phyloP scores from a whole-genome alignment of 2,888 invertebrate genomes.

The Sisyra nigra region DNA sequence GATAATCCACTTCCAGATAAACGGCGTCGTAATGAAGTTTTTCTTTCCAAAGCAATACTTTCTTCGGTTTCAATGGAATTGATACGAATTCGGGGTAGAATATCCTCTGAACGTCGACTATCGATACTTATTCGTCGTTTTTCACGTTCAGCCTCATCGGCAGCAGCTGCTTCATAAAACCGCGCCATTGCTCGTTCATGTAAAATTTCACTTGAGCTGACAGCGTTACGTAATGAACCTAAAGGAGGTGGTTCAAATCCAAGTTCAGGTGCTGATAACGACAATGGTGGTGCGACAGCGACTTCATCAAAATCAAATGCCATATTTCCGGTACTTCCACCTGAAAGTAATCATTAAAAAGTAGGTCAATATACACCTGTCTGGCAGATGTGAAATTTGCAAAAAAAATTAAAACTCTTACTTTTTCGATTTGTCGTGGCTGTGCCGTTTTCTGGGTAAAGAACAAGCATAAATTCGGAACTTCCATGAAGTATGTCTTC shows the following conservation, averaged over 20 bases:
- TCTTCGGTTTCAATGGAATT: constrained; percentile 34
- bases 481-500: constrained; percentile 40
- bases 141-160: constrained; percentile 46
- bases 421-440: constrained; percentile 14
- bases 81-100: constrained; percentile 26
- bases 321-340: constrained; percentile 18
- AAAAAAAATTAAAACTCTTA: constrained; percentile 16
- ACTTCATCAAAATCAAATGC: constrained; percentile 49
- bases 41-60: constrained; percentile 28
- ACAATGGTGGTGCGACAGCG: constrained; percentile 60
- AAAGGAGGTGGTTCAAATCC: constrained; percentile 39
- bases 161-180: constrained; percentile 60
- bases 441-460: constrained; percentile 39
- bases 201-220: constrained; percentile 67
- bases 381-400: background rate
- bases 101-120: constrained; percentile 10
- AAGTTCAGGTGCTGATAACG: constrained; percentile 67
- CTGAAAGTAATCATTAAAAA: constrained; percentile 10
- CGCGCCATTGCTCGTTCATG: constrained; percentile 71
- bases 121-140: constrained; percentile 17
- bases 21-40: constrained; percentile 29
- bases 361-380: no score
- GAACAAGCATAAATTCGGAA: constrained; percentile 68
- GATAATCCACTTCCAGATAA: constrained; percentile 30
- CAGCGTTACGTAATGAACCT: constrained; percentile 46